Evolutionary conservation across 2,888 invertebrate species (phyloP).

Genomic region (Nesidiocoris tenuis): DNA sequence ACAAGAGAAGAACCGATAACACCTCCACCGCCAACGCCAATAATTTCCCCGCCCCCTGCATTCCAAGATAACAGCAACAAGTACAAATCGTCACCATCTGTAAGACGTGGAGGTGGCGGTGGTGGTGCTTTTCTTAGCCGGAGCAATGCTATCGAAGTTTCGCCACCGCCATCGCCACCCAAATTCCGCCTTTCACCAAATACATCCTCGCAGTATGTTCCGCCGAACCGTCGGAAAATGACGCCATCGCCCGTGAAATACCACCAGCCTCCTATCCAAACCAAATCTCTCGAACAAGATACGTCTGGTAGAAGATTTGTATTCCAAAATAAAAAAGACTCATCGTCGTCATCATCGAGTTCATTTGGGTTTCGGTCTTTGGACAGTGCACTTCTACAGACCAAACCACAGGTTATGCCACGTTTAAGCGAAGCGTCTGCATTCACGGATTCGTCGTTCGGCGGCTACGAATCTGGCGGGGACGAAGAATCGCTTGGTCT

Average conservation of each 20-base stretch:
- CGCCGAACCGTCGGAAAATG: constrained; percentile 51
- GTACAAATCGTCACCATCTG: constrained; percentile 25
- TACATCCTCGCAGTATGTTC: constrained; percentile 51
- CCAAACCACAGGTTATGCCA: constrained; percentile 30
- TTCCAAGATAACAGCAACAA: constrained; percentile 61
- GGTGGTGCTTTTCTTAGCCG: constrained; percentile 42
- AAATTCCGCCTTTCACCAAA: constrained; percentile 52
- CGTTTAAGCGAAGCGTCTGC: constrained; percentile 34
- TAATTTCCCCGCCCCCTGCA: constrained; percentile 69
- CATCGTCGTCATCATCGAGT: constrained; percentile 61
- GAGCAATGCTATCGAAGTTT: constrained; percentile 54
- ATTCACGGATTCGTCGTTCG: constrained; percentile 53
- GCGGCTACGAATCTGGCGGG: constrained; percentile 59
- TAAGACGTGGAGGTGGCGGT: constrained; percentile 17
- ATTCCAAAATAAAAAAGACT: constrained; percentile 59
- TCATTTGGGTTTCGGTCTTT: constrained; percentile 66
- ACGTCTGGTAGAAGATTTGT: constrained; percentile 58
- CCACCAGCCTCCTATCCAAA: constrained; percentile 54
- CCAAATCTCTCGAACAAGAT: constrained; percentile 60
- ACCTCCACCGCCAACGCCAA: constrained; percentile 67
- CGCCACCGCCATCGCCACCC: constrained; percentile 56
- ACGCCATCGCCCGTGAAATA: constrained; percentile 51
- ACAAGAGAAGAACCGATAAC: constrained; percentile 55
- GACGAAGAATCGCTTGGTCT: constrained; percentile 58
- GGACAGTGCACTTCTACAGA: constrained; percentile 53